Conservation (phyloP, 2,113 vertebrate species). For the Cavia aperea region DNA sequence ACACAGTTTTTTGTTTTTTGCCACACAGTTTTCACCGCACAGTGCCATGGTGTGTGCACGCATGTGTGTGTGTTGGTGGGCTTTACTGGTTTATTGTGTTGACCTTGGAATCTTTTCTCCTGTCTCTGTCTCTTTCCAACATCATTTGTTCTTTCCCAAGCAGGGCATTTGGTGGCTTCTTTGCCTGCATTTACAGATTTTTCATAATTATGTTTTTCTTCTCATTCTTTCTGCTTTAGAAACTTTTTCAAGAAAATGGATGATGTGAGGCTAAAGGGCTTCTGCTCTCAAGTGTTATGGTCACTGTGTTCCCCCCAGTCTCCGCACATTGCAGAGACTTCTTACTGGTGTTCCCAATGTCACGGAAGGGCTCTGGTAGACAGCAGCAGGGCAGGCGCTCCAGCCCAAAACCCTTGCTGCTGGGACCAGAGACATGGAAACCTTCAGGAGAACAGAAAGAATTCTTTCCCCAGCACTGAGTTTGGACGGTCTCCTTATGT, state of each 20-base stretch:
- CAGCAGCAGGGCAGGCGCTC: background rate
- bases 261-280: background rate
- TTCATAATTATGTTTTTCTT: background rate
- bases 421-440: background rate
- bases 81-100: background rate
- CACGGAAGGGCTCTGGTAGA: constrained; percentile 3
- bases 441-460: background rate
- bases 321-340: background rate
- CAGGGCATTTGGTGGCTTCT: background rate
- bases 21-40: background rate
- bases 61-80: background rate
- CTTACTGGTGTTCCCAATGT: background rate
- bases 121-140: too few relatives aligned
- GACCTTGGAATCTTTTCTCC: background rate
- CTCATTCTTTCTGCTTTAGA: background rate
- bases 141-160: background rate
- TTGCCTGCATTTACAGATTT: background rate
- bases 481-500: background rate
- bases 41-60: background rate
- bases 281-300: background rate
- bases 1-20: background rate
- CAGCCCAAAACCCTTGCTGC: background rate
- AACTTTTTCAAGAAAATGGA: background rate
- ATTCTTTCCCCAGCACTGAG: background rate
- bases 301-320: background rate